A percentile compares a stretch with the other conserved stretches of the same genome.
Evolutionary conservation across 2,888 invertebrate genomes (phyloP).

Genomic region (Chaetoderma sp.): DNA sequence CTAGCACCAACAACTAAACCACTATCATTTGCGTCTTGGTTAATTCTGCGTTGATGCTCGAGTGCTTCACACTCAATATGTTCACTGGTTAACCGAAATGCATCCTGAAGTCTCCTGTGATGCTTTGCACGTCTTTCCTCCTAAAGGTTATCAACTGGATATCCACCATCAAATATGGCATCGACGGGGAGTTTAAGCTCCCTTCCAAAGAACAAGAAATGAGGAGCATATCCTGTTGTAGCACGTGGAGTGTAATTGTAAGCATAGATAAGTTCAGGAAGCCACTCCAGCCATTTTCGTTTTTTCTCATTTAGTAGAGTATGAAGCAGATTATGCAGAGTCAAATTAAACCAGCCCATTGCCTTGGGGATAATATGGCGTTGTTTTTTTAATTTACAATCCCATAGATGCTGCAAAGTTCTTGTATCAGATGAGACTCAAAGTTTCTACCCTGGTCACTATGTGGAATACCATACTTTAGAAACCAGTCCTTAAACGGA

Average conservation of each 20-base stretch:
- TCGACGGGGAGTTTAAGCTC: conserved; percentile 8
- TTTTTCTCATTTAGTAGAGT: conserved; percentile 5
- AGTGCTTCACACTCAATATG: conserved; percentile 10
- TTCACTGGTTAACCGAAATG: not conserved
- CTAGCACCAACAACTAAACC: not conserved
- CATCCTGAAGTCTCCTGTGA: not conserved
- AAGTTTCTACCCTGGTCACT: conserved; percentile 15
- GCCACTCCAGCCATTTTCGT: not conserved
- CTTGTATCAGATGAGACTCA: conserved; percentile 3
- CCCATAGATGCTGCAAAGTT: conserved; percentile 10
- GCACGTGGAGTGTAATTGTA: conserved; percentile 15
- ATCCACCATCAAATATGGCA: not conserved
- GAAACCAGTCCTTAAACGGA: conserved; percentile 20
- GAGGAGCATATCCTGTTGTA: conserved; percentile 6
- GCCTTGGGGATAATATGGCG: conserved; percentile 9
- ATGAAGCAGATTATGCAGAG: not conserved
- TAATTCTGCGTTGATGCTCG: not conserved
- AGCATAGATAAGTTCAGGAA: conserved; percentile 1
- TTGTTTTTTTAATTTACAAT: not conserved
- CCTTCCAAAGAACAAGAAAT: conserved; percentile 10
- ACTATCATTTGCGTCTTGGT: not conserved
- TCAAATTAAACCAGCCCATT: conserved; percentile 4
- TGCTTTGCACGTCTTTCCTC: conserved; percentile 20
- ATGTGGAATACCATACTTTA: conserved; percentile 13
- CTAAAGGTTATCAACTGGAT: not conserved